Base-by-base conservation (phyloP, 2,113 vertebrate genomes). In the Tetrao urogallus region DNA sequence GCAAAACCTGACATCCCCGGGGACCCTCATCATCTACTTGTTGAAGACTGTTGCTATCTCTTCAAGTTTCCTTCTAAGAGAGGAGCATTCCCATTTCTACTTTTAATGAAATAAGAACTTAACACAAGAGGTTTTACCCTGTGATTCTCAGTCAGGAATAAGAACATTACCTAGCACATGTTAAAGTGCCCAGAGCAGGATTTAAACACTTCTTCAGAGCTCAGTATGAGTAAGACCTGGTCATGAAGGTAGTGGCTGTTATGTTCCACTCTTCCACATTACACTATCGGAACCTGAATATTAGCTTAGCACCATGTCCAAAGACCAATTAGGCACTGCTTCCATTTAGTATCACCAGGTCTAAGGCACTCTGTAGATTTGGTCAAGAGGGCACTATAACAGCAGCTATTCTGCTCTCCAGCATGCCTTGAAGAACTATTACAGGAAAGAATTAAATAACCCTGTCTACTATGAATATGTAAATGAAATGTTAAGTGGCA, bases 401-500 rank as follows among this genome's bases (percentile, higher is more conserved):
- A 93, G 48, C 74, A 96, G 82, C 65, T 66, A 38, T 63, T 74
- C 69, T 75, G 40, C 36, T 81, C 60, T 57, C 36, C 47, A 71
- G 13, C 57, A 45, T n/a, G 38, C 75, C 90, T 42, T 69, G 64
- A 89, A 86, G 56, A 90, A 82, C 18, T 84, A 1, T 67, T 74
- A 82, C 25, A 34, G 42, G 48, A 78, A 83, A 79, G 47, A 82
- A 81, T 13, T 57, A 47, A 50, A n/a, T 57, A 81, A 50, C 22
- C 58, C 22, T 45, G 38, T 18, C 50, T 34, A 79, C 45, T 54
- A 36, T 61, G 75, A 90, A 76, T 86, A 90, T 78, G 84, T 72
- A 95, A 93, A 96, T 96, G 54, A 79, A 93, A 95, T 89, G 86
- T 63, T 82, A 90, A 93, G 73, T 95, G 88, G 77, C 90, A 96